Evolutionary conservation across 2,113 vertebrate species (phyloP).

Genomic region (Elachura formosa): DNA sequence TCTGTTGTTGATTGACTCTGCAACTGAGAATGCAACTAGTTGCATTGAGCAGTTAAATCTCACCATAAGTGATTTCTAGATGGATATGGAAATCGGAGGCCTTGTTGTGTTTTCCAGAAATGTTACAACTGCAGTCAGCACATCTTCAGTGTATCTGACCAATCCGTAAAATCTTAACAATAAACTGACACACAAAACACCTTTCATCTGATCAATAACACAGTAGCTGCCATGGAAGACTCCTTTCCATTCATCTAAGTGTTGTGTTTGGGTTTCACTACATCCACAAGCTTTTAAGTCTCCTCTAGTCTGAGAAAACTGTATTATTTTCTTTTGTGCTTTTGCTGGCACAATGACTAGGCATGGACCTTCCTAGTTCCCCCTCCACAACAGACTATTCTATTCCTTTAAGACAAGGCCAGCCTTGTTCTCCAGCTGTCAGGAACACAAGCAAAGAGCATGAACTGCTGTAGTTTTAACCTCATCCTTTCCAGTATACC

Average conservation of each 20-base stretch:
- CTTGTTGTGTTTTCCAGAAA: background rate
- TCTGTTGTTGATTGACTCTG: background rate
- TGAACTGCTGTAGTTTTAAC: background rate
- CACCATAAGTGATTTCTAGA: background rate
- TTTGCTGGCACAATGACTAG: background rate
- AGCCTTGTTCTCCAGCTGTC: background rate
- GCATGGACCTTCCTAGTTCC: background rate
- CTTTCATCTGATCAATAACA: background rate
- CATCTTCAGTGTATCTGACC: background rate
- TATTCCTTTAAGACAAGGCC: background rate
- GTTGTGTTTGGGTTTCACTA: background rate
- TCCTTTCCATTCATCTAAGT: background rate
- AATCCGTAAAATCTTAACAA: background rate
- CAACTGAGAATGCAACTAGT: background rate
- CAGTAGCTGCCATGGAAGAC: fast-evolving
- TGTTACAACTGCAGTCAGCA: background rate
- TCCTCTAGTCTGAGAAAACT: background rate
- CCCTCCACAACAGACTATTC: background rate
- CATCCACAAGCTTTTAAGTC: background rate
- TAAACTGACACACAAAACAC: background rate
- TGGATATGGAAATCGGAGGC: background rate
- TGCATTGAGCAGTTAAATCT: background rate
- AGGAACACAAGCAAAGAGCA: background rate
- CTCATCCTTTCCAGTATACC: background rate
- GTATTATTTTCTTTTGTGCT: fast-evolving